A percentile compares a stretch with the other conserved stretches of the same genome.
These are phyloP conservation scores for Thamnaconus septentrionalis DNA, from an alignment of 2,113 vertebrate genomes.

Conservation along the genomic window DNA sequence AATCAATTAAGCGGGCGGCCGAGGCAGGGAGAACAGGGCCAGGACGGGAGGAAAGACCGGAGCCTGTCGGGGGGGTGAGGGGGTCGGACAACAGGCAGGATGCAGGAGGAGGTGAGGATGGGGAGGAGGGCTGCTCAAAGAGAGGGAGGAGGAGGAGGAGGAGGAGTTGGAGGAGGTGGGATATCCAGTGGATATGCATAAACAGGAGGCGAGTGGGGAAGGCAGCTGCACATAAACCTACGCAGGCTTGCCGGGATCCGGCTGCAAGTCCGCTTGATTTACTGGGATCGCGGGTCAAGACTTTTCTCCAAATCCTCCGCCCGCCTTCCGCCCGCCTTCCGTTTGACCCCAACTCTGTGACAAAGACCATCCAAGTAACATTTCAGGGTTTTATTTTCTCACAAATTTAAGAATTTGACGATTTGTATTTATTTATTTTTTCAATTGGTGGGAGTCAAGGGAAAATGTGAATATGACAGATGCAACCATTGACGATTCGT, in stretches of 20 bases:
- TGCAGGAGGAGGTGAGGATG: neutral
- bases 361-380: too few species aligned
- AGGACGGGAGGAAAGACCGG: constrained; percentile 63
- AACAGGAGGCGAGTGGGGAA: constrained; percentile 53
- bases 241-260: constrained; percentile 70
- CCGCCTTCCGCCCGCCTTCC: constrained; percentile 47
- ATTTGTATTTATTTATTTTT: too few species aligned
- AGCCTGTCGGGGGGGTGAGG: constrained; percentile 38
- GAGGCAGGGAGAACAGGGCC: constrained; percentile 46
- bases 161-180: constrained; percentile 50
- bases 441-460: too few species aligned
- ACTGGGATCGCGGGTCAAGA: constrained; percentile 69
- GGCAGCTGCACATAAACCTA: constrained; percentile 68
- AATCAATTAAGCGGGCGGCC: constrained; percentile 74
- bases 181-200: constrained; percentile 73
- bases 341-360: too few species aligned
- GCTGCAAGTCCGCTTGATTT: constrained; percentile 68
- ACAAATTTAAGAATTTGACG: too few species aligned
- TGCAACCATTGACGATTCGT: too few species aligned
- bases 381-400: too few species aligned
- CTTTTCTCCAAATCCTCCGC: constrained; percentile 60
- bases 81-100: constrained; percentile 14
- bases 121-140: constrained; percentile 4
- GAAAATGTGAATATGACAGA: too few species aligned
- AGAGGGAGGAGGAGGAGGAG: neutral